Base-by-base conservation (phyloP, 1,140 invertebrate genomes). In the Eriosoma lanigerum region DNA sequence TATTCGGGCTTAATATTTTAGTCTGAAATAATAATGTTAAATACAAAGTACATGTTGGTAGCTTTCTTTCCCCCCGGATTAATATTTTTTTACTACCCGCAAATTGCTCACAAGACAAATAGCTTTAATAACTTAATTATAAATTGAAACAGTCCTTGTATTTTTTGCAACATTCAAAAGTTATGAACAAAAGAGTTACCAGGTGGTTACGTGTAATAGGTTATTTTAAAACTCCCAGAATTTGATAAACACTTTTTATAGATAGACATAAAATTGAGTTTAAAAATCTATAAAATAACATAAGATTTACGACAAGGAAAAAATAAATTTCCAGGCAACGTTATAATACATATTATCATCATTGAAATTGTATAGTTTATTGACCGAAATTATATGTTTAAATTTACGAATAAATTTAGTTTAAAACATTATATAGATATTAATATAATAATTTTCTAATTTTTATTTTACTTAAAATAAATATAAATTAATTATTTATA, bases 101-200 rank as follows among this genome's bases (percentile, higher is more conserved):
- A 3, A 54, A 54, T 52, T 73, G 5, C 10, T 10, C 9, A 54
- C 17, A 73, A 73, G 70, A 73, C 1, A 54, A 73, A 73, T 73
- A 73, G 70, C 13, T 56, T 73, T 32, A 73, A 32, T 54, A 54
- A 73, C 50, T 73, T 73, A 73, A 32, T 73, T 73, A 73, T 9
- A 54, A 54, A 52, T 38, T 54, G 32, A 54, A 73, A 73, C 5
- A 50, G 29, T 52, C 19, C 15, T 19, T 56, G 32, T 73, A 48
- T n/a, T 54, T 54, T 32, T 54, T 38, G 19, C 50, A 56, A 73
- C 26, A 21, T 54, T 54, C 8, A 54, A 54, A 73, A 54, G 50
- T 54, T 32, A 21, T 15, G 48, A 73, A 73, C 48, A 73, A 54
- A 29, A 1, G 10, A 50, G 21, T n/a, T n/a, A n/a, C n/a, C n/a